Evolutionary conservation across 2,797 vertebrate genomes (phyloP).

Genomic region (Coilia nasus): DNA sequence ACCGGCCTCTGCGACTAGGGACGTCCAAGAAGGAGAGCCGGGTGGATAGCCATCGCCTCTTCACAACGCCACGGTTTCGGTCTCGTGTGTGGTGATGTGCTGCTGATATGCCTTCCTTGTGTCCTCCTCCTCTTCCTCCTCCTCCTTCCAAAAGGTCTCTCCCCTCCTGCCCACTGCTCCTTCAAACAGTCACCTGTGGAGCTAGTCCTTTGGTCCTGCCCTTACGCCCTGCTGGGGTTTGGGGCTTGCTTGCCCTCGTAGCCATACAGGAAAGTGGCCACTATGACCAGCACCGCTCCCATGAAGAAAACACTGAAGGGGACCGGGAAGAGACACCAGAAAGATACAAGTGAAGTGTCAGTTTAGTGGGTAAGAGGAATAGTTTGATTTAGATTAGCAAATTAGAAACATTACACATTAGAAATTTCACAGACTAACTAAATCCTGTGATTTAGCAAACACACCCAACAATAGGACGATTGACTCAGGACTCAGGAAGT

Average conservation of each 20-base stretch:
- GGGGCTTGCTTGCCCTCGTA: slow-evolving; percentile 87
- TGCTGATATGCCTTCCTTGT: background rate
- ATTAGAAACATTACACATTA: too few relatives aligned
- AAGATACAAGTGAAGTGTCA: background rate
- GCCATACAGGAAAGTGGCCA: slow-evolving; percentile 94
- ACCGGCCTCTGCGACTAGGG: background rate
- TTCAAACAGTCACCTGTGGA: background rate
- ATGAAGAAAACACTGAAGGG: slow-evolving; percentile 89
- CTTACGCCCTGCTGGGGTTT: slow-evolving; percentile 89
- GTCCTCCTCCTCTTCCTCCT: slow-evolving; percentile 17
- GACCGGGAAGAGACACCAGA: slow-evolving; percentile 18
- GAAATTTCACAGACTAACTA: too few relatives aligned
- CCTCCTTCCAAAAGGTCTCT: slow-evolving; percentile 3
- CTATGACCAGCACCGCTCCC: slow-evolving; percentile 91
- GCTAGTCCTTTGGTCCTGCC: slow-evolving; percentile 6
- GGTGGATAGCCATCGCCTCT: background rate
- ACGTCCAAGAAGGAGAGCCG: background rate
- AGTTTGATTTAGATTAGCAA: background rate
- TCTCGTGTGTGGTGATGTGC: background rate
- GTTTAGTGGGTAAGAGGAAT: background rate
- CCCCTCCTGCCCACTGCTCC: background rate
- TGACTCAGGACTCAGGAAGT: too few relatives aligned
- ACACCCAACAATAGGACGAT: too few relatives aligned
- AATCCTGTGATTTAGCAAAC: too few relatives aligned
- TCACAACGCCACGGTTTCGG: background rate